Base-by-base conservation (phyloP, 2,113 vertebrate genomes). In the Xenotilapia leptura region DNA sequence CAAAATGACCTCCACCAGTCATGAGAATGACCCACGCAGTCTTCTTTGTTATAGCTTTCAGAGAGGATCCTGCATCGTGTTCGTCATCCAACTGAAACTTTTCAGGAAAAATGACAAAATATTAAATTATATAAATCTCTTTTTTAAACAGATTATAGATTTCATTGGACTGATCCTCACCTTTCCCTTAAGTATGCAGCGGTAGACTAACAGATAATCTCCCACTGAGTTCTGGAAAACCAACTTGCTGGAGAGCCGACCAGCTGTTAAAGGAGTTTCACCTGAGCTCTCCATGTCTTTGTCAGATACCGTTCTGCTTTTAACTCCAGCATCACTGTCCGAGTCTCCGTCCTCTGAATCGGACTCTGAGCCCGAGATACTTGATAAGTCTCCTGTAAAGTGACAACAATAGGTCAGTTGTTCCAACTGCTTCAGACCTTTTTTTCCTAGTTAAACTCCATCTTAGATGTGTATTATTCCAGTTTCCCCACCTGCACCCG, bases 1-100 rank as follows among this genome's bases (percentile, higher is more conserved):
- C 98, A 53, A 99, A 99, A 93, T 99, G 98, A 8, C 99, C 99
- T 0, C 98, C 97, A 0, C 98, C 97, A 21, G 98, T 97, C 98
- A 99, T 98, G 80, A 99, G 96, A 85, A 99, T 95, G 73, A 98
- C 96, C 94, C 97, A 98, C 68, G 93, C 80, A 7, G 95, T 95
- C 84, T 95, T 95, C 1, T 75, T 92, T 23, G 56, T 88, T 5
- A 99, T 84, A 80, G 88, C 95, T 92, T 93, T 95, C 65, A 99
- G 91, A 3, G 94, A 96, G 0, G 95, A 88, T n/a, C 86, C 92
- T 84, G 96, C 54, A 5, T 97, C 90, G 13, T 23, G 54, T 38
- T 92, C 91, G 3, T 86, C 90, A 17, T 56, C 89, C 9, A 83
- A 87, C 92, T 96, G 68, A 83, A 77, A 80, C 26, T 56, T 85